These are phyloP conservation scores for Hydriomena furcata DNA, from an alignment of 2,888 invertebrate genomes.

Conservation along the genomic window DNA sequence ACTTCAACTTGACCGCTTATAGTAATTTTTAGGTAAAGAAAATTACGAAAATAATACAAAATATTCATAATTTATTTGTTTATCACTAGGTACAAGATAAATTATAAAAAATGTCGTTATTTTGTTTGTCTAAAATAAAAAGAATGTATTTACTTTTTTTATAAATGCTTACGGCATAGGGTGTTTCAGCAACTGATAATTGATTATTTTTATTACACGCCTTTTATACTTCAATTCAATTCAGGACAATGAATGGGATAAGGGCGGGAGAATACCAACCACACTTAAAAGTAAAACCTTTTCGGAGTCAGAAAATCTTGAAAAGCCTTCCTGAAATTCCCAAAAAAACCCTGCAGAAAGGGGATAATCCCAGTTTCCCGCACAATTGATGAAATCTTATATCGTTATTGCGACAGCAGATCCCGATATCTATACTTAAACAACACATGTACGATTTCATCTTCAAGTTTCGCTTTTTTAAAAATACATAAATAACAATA, in stretches of 20 bases:
- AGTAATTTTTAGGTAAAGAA: too few relatives aligned
- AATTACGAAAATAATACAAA: too few relatives aligned
- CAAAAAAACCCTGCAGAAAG: slow-evolving; percentile 21
- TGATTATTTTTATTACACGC: neutral
- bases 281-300: slow-evolving; percentile 6
- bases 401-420: slow-evolving; percentile 57
- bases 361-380: slow-evolving; percentile 28
- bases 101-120: too few relatives aligned
- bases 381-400: slow-evolving; percentile 56
- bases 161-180: too few relatives aligned
- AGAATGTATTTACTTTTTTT: too few relatives aligned
- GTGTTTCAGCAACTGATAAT: neutral
- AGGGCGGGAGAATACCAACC: neutral
- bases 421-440: slow-evolving; percentile 42
- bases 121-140: too few relatives aligned
- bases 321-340: slow-evolving; percentile 15
- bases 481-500: too few relatives aligned
- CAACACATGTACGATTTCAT: neutral
- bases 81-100: too few relatives aligned
- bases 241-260: too few relatives aligned
- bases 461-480: neutral
- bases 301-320: slow-evolving; percentile 12
- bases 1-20: too few relatives aligned
- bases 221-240: neutral
- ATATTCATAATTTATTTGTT: too few relatives aligned